Evolutionary conservation across 2,113 vertebrate species (phyloP).

Genomic region (Tapirus terrestris): DNA sequence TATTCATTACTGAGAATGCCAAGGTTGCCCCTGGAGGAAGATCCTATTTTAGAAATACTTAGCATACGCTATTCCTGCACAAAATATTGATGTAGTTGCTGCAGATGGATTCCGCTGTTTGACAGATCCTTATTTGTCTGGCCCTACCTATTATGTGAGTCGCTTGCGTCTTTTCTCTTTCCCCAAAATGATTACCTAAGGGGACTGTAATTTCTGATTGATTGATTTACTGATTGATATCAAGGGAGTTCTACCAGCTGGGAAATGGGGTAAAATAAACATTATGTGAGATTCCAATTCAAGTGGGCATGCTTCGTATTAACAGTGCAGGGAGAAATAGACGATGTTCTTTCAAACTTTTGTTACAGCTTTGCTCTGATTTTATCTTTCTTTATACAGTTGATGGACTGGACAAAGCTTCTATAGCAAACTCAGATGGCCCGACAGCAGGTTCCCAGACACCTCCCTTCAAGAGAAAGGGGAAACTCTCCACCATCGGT

Average conservation of each 20-base stretch:
- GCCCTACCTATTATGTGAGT: conserved; percentile 11
- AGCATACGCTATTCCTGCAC: conserved; percentile 1
- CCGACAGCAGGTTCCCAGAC: conserved; percentile 92
- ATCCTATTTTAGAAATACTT: conserved; percentile 44
- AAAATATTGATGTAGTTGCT: neutral
- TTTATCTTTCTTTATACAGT: conserved; percentile 85
- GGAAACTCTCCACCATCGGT: conserved; percentile 95
- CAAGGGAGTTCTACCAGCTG: neutral
- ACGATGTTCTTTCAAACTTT: neutral
- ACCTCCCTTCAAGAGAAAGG: conserved; percentile 94
- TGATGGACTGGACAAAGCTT: conserved; percentile 96
- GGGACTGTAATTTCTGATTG: neutral
- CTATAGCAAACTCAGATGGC: conserved; percentile 94
- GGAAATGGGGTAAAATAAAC: conserved; percentile 18
- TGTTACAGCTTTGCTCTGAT: conserved; percentile 60
- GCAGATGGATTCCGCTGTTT: neutral
- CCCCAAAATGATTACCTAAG: neutral
- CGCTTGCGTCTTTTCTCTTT: neutral
- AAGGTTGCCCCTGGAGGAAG: conserved; percentile 16
- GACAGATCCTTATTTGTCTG: neutral
- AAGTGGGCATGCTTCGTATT: neutral
- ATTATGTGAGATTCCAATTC: neutral
- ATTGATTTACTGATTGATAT: conserved; percentile 15
- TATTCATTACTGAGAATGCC: conserved; percentile 53
- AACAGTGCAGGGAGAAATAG: neutral